A percentile compares a stretch with the other conserved stretches of the same genome.
Conservation (phyloP, 2,113 vertebrate genomes). For the Nycticryphes semicollaris region DNA sequence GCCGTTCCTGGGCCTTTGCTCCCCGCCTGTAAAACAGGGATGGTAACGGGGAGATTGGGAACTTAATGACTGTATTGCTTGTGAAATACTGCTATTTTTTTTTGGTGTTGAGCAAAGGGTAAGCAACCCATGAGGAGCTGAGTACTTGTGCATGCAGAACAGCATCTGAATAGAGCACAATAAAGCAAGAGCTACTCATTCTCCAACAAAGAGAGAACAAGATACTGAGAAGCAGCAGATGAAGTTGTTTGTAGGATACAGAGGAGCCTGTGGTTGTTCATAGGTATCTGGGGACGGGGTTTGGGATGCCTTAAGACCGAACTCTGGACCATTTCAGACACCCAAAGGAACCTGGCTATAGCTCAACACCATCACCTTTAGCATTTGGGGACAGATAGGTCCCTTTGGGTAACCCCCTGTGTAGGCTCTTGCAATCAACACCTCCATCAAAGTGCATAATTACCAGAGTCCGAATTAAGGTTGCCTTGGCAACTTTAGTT, state of each 20-base stretch:
- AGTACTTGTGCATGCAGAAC: slow-evolving; percentile 14
- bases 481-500: background rate
- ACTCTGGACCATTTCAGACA: background rate
- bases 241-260: background rate
- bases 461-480: background rate
- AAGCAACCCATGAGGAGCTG: background rate
- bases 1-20: background rate
- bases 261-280: background rate
- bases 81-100: slow-evolving; percentile 25
- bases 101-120: background rate
- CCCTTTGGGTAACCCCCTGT: background rate
- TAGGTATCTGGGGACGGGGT: accelerated
- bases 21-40: background rate
- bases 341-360: background rate
- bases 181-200: background rate
- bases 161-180: background rate
- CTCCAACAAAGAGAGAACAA: background rate
- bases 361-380: background rate
- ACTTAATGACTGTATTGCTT: slow-evolving; percentile 32
- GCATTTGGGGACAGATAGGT: background rate
- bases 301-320: background rate
- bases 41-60: slow-evolving; percentile 13
- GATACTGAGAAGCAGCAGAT: background rate
- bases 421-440: background rate
- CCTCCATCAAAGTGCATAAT: background rate